Evolutionary conservation across 2,113 vertebrate species (phyloP).

Genomic region (Siniperca knerii): DNA sequence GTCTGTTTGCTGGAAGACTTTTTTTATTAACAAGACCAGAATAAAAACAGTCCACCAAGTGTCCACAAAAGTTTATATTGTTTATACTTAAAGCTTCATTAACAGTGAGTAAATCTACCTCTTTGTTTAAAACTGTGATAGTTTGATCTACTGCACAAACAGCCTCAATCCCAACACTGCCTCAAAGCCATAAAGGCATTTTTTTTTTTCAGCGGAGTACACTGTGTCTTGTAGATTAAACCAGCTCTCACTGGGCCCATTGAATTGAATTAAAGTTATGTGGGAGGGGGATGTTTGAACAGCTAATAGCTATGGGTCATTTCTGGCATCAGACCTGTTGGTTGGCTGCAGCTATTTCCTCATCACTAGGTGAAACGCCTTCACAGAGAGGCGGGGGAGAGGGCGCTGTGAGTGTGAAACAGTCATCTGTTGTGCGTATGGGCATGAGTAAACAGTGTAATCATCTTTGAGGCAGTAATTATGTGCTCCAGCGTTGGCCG

Average conservation of each 20-base stretch:
- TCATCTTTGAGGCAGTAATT: constrained; percentile 72
- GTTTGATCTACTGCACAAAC: constrained; percentile 12
- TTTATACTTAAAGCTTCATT: neutral
- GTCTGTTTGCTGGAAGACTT: neutral
- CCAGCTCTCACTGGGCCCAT: constrained; percentile 51
- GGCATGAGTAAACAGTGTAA: constrained; percentile 76
- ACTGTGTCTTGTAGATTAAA: constrained; percentile 21
- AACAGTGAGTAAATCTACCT: neutral
- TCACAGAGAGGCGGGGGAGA: constrained; percentile 28
- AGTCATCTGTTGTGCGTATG: constrained; percentile 75
- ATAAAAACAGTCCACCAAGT: neutral
- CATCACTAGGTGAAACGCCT: constrained; percentile 53
- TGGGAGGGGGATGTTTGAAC: constrained; percentile 69
- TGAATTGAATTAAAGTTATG: constrained; percentile 56
- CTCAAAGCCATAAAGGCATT: neutral
- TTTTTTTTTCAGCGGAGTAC: constrained; percentile 18
- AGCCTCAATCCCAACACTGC: neutral
- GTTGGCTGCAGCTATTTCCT: constrained; percentile 68
- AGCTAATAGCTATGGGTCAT: constrained; percentile 68
- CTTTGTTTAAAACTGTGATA: neutral
- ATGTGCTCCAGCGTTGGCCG: constrained; percentile 55
- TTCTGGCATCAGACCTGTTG: constrained; percentile 65
- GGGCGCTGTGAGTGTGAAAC: constrained; percentile 46
- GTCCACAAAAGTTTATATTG: neutral
- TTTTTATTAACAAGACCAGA: neutral